Conservation (phyloP, 2,797 vertebrate genomes). For the Trachops cirrhosus region DNA sequence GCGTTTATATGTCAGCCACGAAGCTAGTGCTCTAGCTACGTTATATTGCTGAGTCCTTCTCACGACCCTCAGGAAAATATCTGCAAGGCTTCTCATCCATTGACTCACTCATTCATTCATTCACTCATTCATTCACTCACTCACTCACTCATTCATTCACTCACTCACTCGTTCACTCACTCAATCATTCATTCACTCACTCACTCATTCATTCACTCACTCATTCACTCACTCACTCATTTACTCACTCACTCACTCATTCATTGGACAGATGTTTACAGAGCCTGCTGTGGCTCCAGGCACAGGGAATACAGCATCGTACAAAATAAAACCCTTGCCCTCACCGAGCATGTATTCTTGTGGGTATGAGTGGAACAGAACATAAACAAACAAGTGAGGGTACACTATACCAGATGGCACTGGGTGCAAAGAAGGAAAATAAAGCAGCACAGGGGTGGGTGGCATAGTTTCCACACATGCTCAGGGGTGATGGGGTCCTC, state of each 20-base stretch:
- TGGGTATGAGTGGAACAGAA: not conserved
- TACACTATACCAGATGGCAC: rapidly evolving
- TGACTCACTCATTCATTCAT: too few species aligned
- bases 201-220: not conserved
- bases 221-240: too few species aligned
- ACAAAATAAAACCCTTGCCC: not conserved
- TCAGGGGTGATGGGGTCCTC: not conserved
- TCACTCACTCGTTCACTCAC: not conserved
- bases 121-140: not conserved
- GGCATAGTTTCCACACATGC: too few species aligned
- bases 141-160: not conserved
- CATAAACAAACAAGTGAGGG: not conserved
- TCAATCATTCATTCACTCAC: not conserved
- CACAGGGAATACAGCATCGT: not conserved
- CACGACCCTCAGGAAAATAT: not conserved
- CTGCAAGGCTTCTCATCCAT: not conserved
- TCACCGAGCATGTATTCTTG: not conserved
- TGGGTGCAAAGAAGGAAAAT: not conserved
- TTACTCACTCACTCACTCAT: not conserved
- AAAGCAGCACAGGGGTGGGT: too few species aligned
- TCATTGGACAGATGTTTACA: not conserved
- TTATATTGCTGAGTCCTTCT: not conserved
- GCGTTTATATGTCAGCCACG: not conserved
- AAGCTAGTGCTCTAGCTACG: rapidly evolving
- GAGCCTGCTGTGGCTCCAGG: not conserved